Base-by-base conservation (phyloP, 2,888 invertebrate genomes). In the Drosophila mayaguana region DNA sequence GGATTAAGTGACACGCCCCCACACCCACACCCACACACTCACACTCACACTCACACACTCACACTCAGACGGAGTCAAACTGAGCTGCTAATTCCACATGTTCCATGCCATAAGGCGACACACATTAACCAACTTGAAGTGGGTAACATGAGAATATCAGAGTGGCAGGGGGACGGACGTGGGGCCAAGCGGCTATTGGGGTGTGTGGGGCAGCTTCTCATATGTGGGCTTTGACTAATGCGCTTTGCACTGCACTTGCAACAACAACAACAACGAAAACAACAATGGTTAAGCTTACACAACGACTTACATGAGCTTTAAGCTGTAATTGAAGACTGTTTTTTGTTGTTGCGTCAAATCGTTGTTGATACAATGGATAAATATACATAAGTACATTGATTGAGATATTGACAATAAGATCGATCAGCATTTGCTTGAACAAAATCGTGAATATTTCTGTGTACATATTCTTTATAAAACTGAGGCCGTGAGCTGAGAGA, bases 161-260 rank as follows among this genome's bases (percentile, higher is more conserved):
- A 42, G 45, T 42, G 20, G 20, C 43, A n/a, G 16, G 28, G 38
- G 34, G 9, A 34, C 22, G 34, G 9, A 5, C 34, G 3, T 34
- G 34, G 12, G 4, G 12, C 6, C 9, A 38, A 5, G 16, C 2
- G 42, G 20, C 8, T 7, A 11, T 32, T 9, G 20, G 34, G 11
- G 36, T 7, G 43, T 42, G 22, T 36, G 28, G n/a, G n/a, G 55
- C 16, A 50, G 32, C 59, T 67, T 60, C 61, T 57, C 66, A 70
- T 68, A 71, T 62, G 81, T 73, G 87, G 81, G 84, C 70, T 61
- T 80, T 71, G 68, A 61, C 64, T 85, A 85, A 85, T 85, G 84
- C 84, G 84, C 89, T 85, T 85, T 85, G 72, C 79, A 53, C 28
- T 88, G 78, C 88, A 88, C 85, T 83, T 88, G 88, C 78, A 64